These are phyloP conservation scores for Stichopus chloronotus DNA, from an alignment of 35 echinoderm and acorn worm species.

Conservation along the genomic window DNA sequence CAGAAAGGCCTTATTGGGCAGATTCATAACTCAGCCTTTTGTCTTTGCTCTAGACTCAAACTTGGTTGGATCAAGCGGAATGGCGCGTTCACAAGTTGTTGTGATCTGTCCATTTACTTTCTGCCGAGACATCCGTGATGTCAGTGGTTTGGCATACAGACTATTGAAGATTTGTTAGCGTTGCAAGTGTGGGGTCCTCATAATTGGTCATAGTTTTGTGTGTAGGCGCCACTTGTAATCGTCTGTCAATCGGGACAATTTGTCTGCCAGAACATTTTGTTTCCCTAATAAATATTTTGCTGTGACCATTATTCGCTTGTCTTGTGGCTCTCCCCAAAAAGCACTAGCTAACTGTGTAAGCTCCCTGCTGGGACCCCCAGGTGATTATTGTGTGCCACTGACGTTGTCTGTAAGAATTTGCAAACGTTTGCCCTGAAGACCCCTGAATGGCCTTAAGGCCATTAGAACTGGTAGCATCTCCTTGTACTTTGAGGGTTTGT, in stretches of 20 bases:
- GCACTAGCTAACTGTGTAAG: slow-evolving; percentile 46
- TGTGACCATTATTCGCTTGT: neutral
- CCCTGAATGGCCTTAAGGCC: slow-evolving; percentile 56
- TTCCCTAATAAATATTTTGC: slow-evolving; percentile 50
- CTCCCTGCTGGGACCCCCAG: slow-evolving; percentile 45
- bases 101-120: slow-evolving; percentile 59
- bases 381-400: slow-evolving; percentile 66
- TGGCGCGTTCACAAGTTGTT: slow-evolving; percentile 74
- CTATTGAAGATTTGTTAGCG: slow-evolving; percentile 69
- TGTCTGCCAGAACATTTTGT: slow-evolving; percentile 35
- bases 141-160: slow-evolving; percentile 31
- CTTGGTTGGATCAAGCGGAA: slow-evolving; percentile 57
- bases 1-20: neutral
- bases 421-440: too few relatives aligned
- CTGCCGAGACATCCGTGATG: slow-evolving; percentile 43
- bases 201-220: slow-evolving; percentile 14
- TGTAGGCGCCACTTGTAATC: slow-evolving; percentile 61
- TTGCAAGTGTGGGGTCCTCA: slow-evolving; percentile 64
- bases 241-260: slow-evolving; percentile 32
- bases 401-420: too few relatives aligned
- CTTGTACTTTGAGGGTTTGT: slow-evolving; percentile 40
- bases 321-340: slow-evolving; percentile 49
- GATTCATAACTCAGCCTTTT: slow-evolving; percentile 6
- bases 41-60: neutral
- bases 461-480: slow-evolving; percentile 10